Evolutionary conservation across 2,888 invertebrate genomes (phyloP).

Genomic region (Pachymerium ferrugineum): DNA sequence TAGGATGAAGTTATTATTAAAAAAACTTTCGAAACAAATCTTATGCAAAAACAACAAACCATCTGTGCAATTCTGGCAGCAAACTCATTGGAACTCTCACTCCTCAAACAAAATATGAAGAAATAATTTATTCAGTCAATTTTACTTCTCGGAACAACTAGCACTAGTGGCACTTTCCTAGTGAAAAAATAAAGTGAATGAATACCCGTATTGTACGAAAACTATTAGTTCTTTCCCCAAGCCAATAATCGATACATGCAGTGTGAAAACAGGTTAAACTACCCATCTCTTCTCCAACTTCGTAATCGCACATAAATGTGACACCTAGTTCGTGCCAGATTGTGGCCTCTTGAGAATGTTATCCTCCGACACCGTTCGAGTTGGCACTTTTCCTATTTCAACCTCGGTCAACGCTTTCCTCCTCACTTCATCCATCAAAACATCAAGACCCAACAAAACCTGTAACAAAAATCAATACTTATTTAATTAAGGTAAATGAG

Average conservation of each 20-base stretch:
- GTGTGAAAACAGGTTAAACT: constrained; percentile 45
- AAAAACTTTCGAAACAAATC: no score
- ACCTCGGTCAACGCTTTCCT: constrained; percentile 35
- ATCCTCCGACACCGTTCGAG: constrained; percentile 29
- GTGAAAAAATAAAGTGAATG: not conserved
- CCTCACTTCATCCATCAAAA: constrained; percentile 35
- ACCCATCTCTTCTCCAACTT: constrained; percentile 41
- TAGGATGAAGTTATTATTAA: no score
- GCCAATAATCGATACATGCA: constrained; percentile 45
- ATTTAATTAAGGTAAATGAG: not conserved
- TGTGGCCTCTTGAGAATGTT: constrained; percentile 25
- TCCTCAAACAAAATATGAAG: not conserved
- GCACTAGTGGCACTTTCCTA: not conserved
- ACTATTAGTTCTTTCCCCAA: constrained; percentile 39
- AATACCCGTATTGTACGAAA: not conserved
- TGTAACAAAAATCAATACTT: constrained; percentile 28
- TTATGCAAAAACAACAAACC: no score
- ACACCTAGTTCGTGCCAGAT: constrained; percentile 39
- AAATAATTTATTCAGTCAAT: not conserved
- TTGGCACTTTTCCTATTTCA: constrained; percentile 38
- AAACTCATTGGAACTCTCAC: no score
- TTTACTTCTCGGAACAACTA: not conserved
- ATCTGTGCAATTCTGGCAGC: no score
- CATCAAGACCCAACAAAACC: constrained; percentile 36
- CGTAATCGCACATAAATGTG: constrained; percentile 45